phyloP scores from a whole-genome alignment of 2,113 vertebrate genomes.

The Tetraodon nigroviridis region DNA sequence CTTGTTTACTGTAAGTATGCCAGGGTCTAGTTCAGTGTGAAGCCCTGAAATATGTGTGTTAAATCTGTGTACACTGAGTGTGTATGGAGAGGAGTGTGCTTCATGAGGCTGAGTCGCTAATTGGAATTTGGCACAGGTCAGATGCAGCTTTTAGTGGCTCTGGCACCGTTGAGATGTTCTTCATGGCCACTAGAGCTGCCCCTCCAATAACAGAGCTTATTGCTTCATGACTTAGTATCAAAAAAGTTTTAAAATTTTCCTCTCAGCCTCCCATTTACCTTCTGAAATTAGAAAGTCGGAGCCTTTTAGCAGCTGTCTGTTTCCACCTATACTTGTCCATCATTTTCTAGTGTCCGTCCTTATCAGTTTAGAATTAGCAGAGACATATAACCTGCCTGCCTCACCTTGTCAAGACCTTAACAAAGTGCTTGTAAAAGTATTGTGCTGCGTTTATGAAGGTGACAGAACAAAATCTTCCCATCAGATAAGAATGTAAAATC shows the following conservation, averaged over 20 bases:
- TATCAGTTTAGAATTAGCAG: too few relatives aligned
- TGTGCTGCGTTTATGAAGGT: too few relatives aligned
- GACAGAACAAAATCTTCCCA: too few relatives aligned
- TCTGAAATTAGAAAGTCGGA: neutral
- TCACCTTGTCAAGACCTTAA: too few relatives aligned
- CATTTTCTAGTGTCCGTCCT: too few relatives aligned
- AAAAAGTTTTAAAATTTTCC: neutral
- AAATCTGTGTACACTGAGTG: neutral
- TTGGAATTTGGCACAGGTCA: conserved; percentile 36
- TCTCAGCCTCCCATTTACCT: neutral
- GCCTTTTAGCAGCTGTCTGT: neutral
- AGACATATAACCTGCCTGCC: too few relatives aligned
- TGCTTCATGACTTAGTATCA: neutral
- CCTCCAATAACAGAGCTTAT: conserved; percentile 9
- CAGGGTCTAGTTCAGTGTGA: conserved; percentile 12
- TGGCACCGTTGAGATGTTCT: conserved; percentile 8
- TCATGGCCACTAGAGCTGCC: conserved; percentile 14
- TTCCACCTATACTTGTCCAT: too few relatives aligned
- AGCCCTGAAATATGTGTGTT: neutral
- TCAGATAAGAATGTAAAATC: too few relatives aligned
- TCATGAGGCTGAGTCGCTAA: conserved; percentile 27
- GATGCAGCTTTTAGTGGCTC: conserved; percentile 3
- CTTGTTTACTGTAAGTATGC: conserved; percentile 25
- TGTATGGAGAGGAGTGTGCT: conserved; percentile 4
- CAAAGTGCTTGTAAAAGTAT: too few relatives aligned